Evolutionary conservation across 2,797 vertebrate genomes (phyloP), one percentile per base, ranked within the genome.

Genomic region (Sebastes steindachneri): DNA sequence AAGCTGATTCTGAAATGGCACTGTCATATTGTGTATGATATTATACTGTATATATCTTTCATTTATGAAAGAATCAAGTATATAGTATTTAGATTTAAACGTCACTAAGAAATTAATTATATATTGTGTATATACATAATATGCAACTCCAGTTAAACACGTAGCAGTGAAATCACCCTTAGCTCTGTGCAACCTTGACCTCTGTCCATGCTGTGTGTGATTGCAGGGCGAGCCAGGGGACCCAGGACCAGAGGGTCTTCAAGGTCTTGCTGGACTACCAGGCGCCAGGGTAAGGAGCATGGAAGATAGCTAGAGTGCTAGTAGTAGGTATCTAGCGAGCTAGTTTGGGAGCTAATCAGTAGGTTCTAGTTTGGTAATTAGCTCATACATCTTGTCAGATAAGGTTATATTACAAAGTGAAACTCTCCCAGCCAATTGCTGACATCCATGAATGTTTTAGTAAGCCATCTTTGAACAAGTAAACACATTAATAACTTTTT

Each of bases 261-360:
- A 84, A 29, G 97, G 96, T 62, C 85, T 88, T 73, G 94, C 96
- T 75, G 97, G 96, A 35, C 86, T 94, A 26, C 96, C 96, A 0
- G 95, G 97, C 25, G 75, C 88, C 7, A 85, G 93, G 91, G 97
- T 97, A 77, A 90, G 95, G 90, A 58, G 41, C 33, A 37, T 35
- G 31, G n/a, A 23, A 63, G 33, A 1, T 33, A 25, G 41, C 7
- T 25, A 1, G 41, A 45, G 26, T 72, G 26, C 57, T 17, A 73
- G 1, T 26, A 35, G 70, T 9, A 21, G 19, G 4, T 6, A 29
- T 1, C 25, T 29, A n/a, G 4, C 68, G 4, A 45, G 8, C 3
- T 45, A 26, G 9, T 23, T 23, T 4, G 12, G 0, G 28, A 48
- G 37, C 23, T 48, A 31, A 68, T 55, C n/a, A 29, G 4, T 21